Conservation (phyloP, 1,140 invertebrate genomes). For the Drosophila parvula region DNA sequence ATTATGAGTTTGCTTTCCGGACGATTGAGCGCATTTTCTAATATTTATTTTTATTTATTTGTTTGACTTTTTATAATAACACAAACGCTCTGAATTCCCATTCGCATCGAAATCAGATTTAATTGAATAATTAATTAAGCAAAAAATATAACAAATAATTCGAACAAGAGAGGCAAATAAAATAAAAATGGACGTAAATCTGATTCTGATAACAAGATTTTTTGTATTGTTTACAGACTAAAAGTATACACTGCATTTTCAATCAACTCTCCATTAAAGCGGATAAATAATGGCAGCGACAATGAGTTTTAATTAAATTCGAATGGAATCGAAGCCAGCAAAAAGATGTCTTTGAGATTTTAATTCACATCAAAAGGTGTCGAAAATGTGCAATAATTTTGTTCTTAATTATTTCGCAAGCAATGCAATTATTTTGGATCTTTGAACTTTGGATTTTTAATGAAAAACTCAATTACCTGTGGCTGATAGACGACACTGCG, state of each 20-base stretch:
- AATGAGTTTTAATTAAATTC: neutral
- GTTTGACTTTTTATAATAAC: neutral
- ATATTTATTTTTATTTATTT: neutral
- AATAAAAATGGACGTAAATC: neutral
- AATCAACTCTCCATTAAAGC: neutral
- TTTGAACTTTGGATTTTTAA: too few species aligned
- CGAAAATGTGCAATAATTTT: neutral
- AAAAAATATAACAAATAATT: conserved; percentile 11
- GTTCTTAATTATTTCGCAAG: too few species aligned
- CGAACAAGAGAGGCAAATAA: neutral
- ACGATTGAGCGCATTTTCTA: neutral
- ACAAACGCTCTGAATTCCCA: neutral
- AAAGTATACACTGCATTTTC: neutral
- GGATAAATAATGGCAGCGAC: neutral
- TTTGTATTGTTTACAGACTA: neutral
- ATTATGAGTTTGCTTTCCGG: neutral
- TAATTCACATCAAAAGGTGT: neutral
- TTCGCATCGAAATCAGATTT: conserved; percentile 12
- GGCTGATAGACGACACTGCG: conserved; percentile 93
- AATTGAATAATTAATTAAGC: conserved; percentile 34
- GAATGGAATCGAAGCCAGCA: too few species aligned
- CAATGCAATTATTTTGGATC: too few species aligned
- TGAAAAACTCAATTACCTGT: too few species aligned
- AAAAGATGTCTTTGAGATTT: too few species aligned
- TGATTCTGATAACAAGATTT: neutral